Conservation (phyloP, 2,888 invertebrate genomes). For the Anorthoa munda region DNA sequence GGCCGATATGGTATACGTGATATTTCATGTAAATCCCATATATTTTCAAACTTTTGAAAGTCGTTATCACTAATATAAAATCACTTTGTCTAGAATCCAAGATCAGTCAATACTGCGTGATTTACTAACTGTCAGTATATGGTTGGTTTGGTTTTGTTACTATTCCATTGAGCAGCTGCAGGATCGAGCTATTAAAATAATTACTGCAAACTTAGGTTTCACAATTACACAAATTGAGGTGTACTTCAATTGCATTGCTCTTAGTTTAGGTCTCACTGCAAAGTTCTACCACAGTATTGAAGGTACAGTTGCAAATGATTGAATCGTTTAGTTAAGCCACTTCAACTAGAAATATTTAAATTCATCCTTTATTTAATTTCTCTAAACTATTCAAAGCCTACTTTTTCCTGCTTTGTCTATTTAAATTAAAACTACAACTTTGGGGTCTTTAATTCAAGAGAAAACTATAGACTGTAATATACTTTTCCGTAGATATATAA, state of each 20-base stretch:
- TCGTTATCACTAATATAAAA: too few species aligned
- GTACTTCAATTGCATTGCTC: not conserved
- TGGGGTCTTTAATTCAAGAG: too few species aligned
- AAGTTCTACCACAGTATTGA: slow-evolving; percentile 6
- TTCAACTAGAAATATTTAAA: not conserved
- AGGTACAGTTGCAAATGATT: not conserved
- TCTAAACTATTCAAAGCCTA: too few species aligned
- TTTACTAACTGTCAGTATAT: too few species aligned
- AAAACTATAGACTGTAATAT: not conserved
- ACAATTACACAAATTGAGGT: slow-evolving; percentile 11
- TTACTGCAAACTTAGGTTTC: slow-evolving; percentile 21
- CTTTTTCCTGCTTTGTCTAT: too few species aligned
- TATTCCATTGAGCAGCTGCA: not conserved
- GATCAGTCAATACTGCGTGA: too few species aligned
- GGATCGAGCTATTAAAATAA: slow-evolving; percentile 18
- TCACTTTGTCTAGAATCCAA: too few species aligned
- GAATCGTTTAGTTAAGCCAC: not conserved
- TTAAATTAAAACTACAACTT: too few species aligned
- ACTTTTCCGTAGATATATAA: slow-evolving; percentile 3
- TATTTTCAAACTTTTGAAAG: too few species aligned
- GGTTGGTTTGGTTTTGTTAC: too few species aligned
- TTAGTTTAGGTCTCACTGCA: not conserved
- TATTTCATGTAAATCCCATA: too few species aligned
- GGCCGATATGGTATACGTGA: too few species aligned
- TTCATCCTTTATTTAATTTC: not conserved